Evolutionary conservation across 1,140 invertebrate species (phyloP).

Genomic region (Drosophila repleta): DNA sequence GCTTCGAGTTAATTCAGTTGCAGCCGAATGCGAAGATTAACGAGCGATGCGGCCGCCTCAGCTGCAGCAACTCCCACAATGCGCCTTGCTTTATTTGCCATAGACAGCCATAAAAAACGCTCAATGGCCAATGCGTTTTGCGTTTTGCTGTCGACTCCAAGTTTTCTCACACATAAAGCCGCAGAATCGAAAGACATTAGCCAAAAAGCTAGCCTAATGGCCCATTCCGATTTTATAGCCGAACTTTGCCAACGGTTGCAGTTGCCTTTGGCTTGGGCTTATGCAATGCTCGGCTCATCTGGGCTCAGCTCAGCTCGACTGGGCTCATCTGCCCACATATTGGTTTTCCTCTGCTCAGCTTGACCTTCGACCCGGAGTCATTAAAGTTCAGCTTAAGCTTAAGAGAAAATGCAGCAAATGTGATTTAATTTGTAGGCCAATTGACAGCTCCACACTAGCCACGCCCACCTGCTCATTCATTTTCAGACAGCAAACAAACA

Average conservation of each 20-base stretch:
- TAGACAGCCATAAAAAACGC: constrained; percentile 60
- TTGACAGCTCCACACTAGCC: constrained; percentile 36
- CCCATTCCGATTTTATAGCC: constrained; percentile 9
- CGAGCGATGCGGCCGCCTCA: constrained; percentile 14
- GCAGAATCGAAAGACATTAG: constrained; percentile 72
- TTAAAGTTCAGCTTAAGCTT: background rate
- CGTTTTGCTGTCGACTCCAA: constrained; percentile 17
- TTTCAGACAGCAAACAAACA: constrained; percentile 32
- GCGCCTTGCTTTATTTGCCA: constrained; percentile 63
- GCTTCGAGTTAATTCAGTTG: constrained; percentile 17
- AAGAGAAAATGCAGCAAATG: constrained; percentile 26
- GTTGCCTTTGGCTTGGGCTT: constrained; percentile 27
- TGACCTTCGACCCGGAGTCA: constrained; percentile 55
- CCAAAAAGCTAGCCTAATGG: constrained; percentile 33
- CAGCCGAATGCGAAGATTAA: constrained; percentile 42
- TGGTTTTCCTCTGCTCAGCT: constrained; percentile 40
- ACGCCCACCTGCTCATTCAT: constrained; percentile 68
- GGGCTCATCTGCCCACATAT: constrained; percentile 62
- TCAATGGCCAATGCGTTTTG: constrained; percentile 61
- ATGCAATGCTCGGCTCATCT: constrained; percentile 66
- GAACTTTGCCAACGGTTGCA: constrained; percentile 13
- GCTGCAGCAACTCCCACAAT: constrained; percentile 65
- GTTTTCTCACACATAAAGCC: constrained; percentile 75
- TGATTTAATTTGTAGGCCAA: constrained; percentile 62
- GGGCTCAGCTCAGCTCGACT: constrained; percentile 54